Evolutionary conservation across 1,140 invertebrate genomes (phyloP).

Genomic region (Caenorhabditis brenneri): DNA sequence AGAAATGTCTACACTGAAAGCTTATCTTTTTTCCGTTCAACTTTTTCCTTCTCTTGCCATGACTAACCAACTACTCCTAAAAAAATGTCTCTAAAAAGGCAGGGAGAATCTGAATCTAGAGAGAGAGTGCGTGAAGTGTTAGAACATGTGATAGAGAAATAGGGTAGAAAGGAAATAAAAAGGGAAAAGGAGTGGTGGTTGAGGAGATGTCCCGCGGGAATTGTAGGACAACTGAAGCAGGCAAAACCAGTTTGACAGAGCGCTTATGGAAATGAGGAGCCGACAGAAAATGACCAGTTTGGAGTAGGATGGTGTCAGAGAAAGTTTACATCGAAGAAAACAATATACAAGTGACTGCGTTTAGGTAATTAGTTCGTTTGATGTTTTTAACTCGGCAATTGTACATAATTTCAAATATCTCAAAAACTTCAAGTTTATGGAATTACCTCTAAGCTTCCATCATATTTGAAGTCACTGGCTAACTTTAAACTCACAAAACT

Average conservation of each 20-base stretch:
- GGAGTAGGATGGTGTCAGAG: background rate
- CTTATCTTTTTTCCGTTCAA: background rate
- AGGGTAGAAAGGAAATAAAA: constrained; percentile 3
- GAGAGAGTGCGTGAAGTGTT: background rate
- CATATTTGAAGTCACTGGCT: no score
- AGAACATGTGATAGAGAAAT: background rate
- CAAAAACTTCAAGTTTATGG: no score
- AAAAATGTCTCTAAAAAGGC: background rate
- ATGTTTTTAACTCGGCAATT: no score
- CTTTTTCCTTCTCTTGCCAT: background rate
- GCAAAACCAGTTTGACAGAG: constrained; percentile 38
- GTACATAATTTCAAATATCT: no score
- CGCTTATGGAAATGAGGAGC: constrained; percentile 45
- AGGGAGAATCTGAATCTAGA: background rate
- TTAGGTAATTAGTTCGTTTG: no score
- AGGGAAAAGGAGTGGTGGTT: background rate
- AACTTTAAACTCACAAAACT: no score
- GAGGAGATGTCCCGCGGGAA: constrained; percentile 21
- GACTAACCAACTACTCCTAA: background rate
- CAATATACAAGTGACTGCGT: background rate
- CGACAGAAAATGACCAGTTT: constrained; percentile 19
- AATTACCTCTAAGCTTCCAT: no score
- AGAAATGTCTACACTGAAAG: background rate
- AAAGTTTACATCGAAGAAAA: background rate
- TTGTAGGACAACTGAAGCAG: constrained; percentile 7